A percentile compares a stretch with the other conserved stretches of the same genome.
Conservation (phyloP, 2,797 vertebrate genomes). For the Danionella dracula region DNA sequence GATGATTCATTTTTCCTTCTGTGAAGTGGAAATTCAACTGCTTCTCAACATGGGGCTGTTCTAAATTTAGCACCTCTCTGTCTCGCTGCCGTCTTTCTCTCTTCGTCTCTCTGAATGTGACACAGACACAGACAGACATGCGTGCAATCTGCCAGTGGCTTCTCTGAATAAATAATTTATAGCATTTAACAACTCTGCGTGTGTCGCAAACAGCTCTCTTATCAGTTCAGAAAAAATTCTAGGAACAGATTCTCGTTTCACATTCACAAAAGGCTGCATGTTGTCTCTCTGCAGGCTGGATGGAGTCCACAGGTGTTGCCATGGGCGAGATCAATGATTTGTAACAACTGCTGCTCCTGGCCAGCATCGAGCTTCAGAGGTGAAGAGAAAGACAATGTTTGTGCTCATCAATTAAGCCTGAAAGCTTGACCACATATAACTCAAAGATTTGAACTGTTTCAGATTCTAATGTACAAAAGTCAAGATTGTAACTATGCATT, state of each 20-base stretch:
- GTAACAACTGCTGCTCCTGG: slow-evolving; percentile 14
- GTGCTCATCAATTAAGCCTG: too few relatives aligned
- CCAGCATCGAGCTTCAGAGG: background rate
- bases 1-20: slow-evolving; percentile 27
- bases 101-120: background rate
- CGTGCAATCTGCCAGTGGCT: background rate
- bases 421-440: too few relatives aligned
- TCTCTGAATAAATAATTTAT: background rate
- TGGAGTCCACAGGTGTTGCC: slow-evolving; percentile 7
- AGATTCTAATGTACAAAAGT: too few relatives aligned
- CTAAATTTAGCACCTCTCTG: slow-evolving; percentile 22
- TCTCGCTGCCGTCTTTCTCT: background rate
- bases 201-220: background rate
- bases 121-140: background rate
- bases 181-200: background rate
- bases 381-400: too few relatives aligned
- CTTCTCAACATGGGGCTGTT: background rate
- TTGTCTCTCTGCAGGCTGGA: background rate
- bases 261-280: background rate
- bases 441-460: too few relatives aligned
- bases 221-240: background rate
- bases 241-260: background rate
- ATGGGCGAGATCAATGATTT: slow-evolving; percentile 13
- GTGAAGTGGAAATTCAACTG: slow-evolving; percentile 13
- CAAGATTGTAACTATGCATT: too few relatives aligned